Evolutionary conservation across 2,888 invertebrate species (phyloP), one percentile per base, ranked within the genome.

Genomic region (Ophion slaviceki): DNA sequence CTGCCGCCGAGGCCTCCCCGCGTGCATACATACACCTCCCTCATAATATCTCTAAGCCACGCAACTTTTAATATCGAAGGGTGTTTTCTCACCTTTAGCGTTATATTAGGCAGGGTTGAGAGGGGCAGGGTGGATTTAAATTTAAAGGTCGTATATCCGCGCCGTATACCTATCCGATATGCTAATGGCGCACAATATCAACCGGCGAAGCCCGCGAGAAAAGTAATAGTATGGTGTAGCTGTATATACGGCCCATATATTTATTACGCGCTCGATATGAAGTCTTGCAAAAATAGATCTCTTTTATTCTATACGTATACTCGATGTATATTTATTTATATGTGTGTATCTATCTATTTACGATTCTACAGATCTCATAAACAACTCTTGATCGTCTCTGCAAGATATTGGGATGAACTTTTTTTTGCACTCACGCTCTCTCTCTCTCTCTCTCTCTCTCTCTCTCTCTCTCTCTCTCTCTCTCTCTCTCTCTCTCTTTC

Each of bases 61-160:
- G 92, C 91, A 92, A 93, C 91, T 93, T 92, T 92, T 92, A 92
- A 93, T 92, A 92, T 93, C 91, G 92, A 92, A 91, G 92, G 92
- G 92, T 92, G 92, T 92, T 93, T 92, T 92, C 92, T 92, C 92
- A 92, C 92, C 91, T 92, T 91, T 89, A 85, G 90, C 89, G 89
- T 90, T 91, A 91, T 89, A 90, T 91, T 90, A 91, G 88, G 81
- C 88, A 88, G 87, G 86, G 64, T 57, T 20, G 20, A 10, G 62
- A 45, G n/a, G 45, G 47, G 61, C 40, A 40, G 70, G 76, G 80
- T 78, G 87, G 86, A 89, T 91, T 92, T 89, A 90, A 91, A 92
- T 92, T 92, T 92, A 92, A 92, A 92, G 91, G 91, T 91, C 88
- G 89, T 87, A 89, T 90, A 89, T 90, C 89, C 88, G 88, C 88